Conservation (phyloP, 2,797 vertebrate species). For the Antrozous pallidus region DNA sequence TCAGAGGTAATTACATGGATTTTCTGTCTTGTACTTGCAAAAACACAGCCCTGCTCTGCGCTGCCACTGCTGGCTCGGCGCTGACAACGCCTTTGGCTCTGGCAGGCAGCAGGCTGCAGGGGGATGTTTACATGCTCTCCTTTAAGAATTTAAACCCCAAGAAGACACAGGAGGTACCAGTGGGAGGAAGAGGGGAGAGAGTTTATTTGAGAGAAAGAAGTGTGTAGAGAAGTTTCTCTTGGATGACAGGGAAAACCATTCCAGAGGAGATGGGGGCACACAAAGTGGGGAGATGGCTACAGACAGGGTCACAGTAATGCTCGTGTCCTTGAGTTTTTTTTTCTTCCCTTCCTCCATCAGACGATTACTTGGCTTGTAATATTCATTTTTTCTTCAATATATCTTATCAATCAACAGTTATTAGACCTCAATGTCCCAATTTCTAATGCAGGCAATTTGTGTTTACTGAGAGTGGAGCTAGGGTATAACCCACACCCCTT, state of each 20-base stretch:
- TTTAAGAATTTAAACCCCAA: conserved; percentile 78
- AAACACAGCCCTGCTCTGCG: conserved; percentile 96
- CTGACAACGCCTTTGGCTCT: conserved; percentile 89
- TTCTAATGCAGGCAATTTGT: neutral
- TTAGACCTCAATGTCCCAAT: neutral
- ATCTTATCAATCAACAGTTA: conserved; percentile 19
- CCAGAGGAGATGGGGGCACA: neutral
- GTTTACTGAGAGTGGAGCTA: neutral
- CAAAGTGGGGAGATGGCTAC: neutral
- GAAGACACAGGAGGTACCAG: conserved; percentile 64
- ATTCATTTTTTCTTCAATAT: conserved; percentile 34
- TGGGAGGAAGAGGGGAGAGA: neutral
- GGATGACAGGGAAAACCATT: neutral
- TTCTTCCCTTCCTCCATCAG: conserved; percentile 11
- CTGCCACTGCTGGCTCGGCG: conserved; percentile 89
- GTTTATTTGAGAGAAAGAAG: neutral
- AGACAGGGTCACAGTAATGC: neutral
- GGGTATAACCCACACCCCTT: neutral
- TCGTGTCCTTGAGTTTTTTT: conserved; percentile 35
- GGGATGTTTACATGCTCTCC: conserved; percentile 83
- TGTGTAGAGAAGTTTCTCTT: neutral
- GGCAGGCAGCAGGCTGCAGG: conserved; percentile 83
- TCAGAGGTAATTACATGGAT: conserved; percentile 99
- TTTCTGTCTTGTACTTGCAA: conserved; percentile 99
- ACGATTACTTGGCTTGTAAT: conserved; percentile 23